Evolutionary conservation across 2,113 vertebrate species (phyloP), one percentile per base, ranked within the genome.

Genomic region (Erythrolamprus reginae): DNA sequence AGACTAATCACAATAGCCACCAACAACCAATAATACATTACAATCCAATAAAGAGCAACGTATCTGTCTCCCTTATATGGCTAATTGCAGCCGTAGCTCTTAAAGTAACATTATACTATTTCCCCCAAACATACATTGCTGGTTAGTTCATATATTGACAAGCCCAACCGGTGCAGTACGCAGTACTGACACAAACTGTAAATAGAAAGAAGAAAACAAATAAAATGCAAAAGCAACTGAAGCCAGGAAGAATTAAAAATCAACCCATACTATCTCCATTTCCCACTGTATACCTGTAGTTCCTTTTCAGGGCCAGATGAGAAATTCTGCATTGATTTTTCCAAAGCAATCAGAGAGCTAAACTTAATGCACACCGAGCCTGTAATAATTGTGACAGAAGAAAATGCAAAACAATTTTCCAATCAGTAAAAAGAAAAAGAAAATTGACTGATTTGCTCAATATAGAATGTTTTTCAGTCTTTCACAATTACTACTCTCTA

Each of bases 401-500:
- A 88, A 84, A 84, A 90, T 61, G 33, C 38, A 86, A 1, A 85
- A 33, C 1, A 0, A 8, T 85, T 88, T 93, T 89, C 61, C 90
- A 92, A 65, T 91, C 88, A 91, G 92, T 92, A 33, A 3, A 1
- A 51, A 0, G 0, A 92, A 88, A 89, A 88, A 89, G 82, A 15
- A 70, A 89, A 17, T 52, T 92, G 91, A 90, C 89, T 92, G 82
- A 89, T 90, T 94, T 87, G 93, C 38, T 77, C 55, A 58, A 1
- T 48, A 5, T 7, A 55, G 92, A 92, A 95, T 61, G 92, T 53
- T 61, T 90, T 82, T 52, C 24, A 5, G 85, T 90, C 92, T 90
- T 94, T 95, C 94, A 93, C 92, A 93, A 92, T 50, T 91, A 83
- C 48, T 82, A 92, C 86, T 91, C 92, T 82, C 94, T 93, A 89